phyloP scores from a whole-genome alignment of 2,113 vertebrate species.

The Pterocles burchelli region DNA sequence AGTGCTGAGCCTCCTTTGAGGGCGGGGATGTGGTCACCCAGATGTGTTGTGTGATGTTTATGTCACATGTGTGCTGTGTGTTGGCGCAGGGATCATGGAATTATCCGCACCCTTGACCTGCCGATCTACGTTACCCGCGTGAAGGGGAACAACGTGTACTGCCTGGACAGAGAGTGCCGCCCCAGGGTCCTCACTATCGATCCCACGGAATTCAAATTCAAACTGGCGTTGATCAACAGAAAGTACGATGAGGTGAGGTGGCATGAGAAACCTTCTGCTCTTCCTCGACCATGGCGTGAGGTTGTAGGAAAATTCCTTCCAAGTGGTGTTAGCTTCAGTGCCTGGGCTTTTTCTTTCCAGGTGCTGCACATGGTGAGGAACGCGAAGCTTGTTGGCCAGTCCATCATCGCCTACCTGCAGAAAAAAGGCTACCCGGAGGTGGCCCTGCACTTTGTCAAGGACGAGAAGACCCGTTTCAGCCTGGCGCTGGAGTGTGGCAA shows the following conservation, averaged over 20 bases:
- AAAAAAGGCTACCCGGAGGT: constrained; percentile 98
- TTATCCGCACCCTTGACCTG: constrained; percentile 95
- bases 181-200: constrained; percentile 95
- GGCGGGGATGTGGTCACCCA: too few relatives aligned
- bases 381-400: constrained; percentile 95
- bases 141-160: constrained; percentile 94
- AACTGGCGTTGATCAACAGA: constrained; percentile 93
- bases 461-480: constrained; percentile 96
- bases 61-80: rapidly evolving
- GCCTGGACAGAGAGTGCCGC: constrained; percentile 92
- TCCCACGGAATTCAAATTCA: constrained; percentile 96
- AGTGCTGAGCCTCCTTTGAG: background rate
- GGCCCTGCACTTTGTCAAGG: constrained; percentile 95
- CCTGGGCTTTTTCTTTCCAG: constrained; percentile 57
- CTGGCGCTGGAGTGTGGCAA: constrained; percentile 93
- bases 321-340: background rate
- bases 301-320: too few relatives aligned
- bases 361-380: constrained; percentile 98
- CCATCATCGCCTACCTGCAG: constrained; percentile 98
- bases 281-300: background rate
- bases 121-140: constrained; percentile 96
- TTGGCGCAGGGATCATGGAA: constrained; percentile 85
- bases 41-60: rapidly evolving
- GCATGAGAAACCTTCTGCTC: rapidly evolving
- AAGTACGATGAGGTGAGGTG: constrained; percentile 92